Base-by-base conservation (phyloP, 2,797 vertebrate species). In the Naso thynnoides region DNA sequence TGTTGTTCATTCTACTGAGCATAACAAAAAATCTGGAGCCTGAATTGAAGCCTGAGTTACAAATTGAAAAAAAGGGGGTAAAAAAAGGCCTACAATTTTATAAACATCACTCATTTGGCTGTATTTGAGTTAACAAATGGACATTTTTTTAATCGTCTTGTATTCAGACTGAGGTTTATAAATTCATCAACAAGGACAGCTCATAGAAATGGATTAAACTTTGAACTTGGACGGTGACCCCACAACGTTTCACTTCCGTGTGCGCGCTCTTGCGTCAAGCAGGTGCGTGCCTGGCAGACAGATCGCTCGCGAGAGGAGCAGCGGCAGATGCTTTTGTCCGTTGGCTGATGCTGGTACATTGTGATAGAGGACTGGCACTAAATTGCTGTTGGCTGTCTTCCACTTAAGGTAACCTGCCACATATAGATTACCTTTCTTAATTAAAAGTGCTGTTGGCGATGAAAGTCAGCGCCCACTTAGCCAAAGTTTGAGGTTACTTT, bases 271-370 rank as follows among this genome's bases (percentile, higher is more conserved):
- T 2, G 10, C 7, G 3, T 31, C 3, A 19, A 2, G 6, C 44
- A 52, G 52, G 31, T 21, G 4, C 36, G 6, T 2, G 21, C 4
- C 47, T 2, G 8, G 33, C 2, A 15, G 9, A 27, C 0, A 5
- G 29, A 5, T n/a, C n/a, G n/a, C n/a, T n/a, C 0, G 1, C 1
- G 1, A 11, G 9, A 2, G 4, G 10, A 9, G 0, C 33, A 29
- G 31, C 19, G 4, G 55, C 8, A 8, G 19, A 39, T 21, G 9
- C 9, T 0, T 14, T 0, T 45, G 57, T 54, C 19, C 45, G 73
- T 45, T 6, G 2, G 26, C 36, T 1, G 11, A 2, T 4, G 2
- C 4, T 6, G 1, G 15, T 0, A 42, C 2, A 21, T 16, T 38
- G 9, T 23, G 1, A 4, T 4, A 2, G 3, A 6, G 3, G 21